Base-by-base conservation (phyloP, 1,140 invertebrate species). In the Campoletis sonorensis region DNA sequence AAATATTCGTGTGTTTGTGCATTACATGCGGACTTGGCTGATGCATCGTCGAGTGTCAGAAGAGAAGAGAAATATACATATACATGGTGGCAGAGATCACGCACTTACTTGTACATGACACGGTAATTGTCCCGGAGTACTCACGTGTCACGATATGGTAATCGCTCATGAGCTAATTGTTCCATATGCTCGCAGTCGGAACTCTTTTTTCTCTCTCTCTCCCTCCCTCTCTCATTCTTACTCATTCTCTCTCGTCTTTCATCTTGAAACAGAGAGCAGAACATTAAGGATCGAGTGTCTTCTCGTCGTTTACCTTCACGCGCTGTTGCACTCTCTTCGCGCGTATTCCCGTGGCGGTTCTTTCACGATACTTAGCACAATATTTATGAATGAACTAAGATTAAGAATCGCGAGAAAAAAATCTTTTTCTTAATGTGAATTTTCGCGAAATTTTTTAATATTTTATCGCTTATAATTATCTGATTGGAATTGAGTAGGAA, bases 111-210 rank as follows among this genome's bases (percentile, higher is more conserved):
- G 72, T 30, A 73, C 85, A 79, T 82, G 85, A 86, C 83, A 83
- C 85, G 79, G 83, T 84, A 86, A 86, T 86, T 84, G 81, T 82
- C 80, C 33, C 80, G 83, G 71, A 64, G 73, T 73, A 70, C 77
- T 79, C 77, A 67, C 81, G 81, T 68, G 81, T 82, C 80, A 82
- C 79, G 64, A 77, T 83, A 83, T 85, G 79, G 81, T 83, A 82
- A 82, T 82, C 61, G 45, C 73, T 81, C 78, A 78, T 70, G 80
- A 79, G 78, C 79, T 83, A 85, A 85, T 85, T 85, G 81, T 85
- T 83, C 82, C 71, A 79, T 82, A 72, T 71, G 79, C 71, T 72
- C 68, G 30, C 73, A 51, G 75, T 80, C 40, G 51, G 81, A 75
- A 67, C 64, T 81, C 71, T 30, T 75, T 51, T 75, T 51, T 58